phyloP scores from a whole-genome alignment of 2,797 vertebrate species.

The Eulemur albifrons region DNA sequence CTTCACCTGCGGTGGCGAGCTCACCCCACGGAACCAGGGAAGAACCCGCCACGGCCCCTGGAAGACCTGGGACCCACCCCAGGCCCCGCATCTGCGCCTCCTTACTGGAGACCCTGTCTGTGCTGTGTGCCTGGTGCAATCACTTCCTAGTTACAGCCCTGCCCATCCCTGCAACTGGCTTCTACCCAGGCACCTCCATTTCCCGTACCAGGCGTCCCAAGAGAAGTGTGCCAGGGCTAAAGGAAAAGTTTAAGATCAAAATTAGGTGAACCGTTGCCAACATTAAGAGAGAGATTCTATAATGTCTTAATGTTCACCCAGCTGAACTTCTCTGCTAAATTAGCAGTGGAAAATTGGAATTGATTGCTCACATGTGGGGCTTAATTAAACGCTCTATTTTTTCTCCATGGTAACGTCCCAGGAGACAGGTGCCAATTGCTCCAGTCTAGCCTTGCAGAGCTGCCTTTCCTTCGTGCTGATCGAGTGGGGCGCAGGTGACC shows the following conservation, averaged over 20 bases:
- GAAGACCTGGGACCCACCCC: background rate
- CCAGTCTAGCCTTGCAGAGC: background rate
- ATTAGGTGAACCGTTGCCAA: background rate
- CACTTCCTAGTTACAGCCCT: background rate
- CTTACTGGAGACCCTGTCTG: background rate
- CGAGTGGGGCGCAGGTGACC: background rate
- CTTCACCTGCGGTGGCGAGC: too few species aligned
- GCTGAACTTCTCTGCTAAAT: background rate
- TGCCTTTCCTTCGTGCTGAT: background rate
- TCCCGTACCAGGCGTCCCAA: background rate
- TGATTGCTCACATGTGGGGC: background rate
- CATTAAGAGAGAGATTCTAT: background rate
- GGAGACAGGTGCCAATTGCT: background rate
- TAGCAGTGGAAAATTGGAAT: conserved; percentile 11
- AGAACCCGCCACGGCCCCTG: rapidly evolving
- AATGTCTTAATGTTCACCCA: background rate
- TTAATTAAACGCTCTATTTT: background rate
- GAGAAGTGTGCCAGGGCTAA: background rate
- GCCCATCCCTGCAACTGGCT: background rate
- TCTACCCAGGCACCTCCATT: background rate
- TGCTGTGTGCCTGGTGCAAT: background rate
- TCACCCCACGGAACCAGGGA: background rate
- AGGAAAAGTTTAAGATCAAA: background rate
- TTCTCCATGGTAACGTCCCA: background rate
- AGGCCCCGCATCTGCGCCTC: background rate